A percentile compares a stretch with the other conserved stretches of the same genome.
Evolutionary conservation across 2,888 invertebrate species (phyloP).

Genomic region (Saturnia pavonia): DNA sequence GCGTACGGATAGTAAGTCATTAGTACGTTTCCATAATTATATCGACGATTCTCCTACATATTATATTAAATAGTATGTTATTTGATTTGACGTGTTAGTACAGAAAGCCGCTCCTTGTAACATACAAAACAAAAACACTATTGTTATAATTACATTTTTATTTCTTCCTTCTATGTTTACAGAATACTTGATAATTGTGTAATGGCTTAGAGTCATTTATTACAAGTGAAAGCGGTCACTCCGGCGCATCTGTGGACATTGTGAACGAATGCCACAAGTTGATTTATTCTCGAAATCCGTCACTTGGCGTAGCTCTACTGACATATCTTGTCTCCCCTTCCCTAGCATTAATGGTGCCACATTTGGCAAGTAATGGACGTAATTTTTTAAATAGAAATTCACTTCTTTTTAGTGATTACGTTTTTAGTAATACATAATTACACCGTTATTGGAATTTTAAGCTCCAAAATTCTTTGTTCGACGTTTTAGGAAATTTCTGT

Average conservation of each 20-base stretch:
- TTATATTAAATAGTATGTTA: too few species aligned
- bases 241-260: conserved; percentile 59
- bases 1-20: too few species aligned
- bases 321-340: conserved; percentile 64
- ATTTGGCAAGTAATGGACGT: conserved; percentile 21
- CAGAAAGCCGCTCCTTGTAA: too few species aligned
- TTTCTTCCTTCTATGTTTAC: conserved; percentile 18
- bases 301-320: conserved; percentile 64
- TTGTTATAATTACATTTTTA: background rate
- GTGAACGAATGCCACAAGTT: conserved; percentile 58
- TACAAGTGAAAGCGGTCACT: conserved; percentile 37
- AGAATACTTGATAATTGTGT: conserved; percentile 15
- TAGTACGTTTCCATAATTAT: too few species aligned
- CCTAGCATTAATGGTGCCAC: conserved; percentile 48
- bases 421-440: background rate
- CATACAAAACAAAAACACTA: background rate
- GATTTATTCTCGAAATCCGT: conserved; percentile 78
- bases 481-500: background rate
- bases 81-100: too few species aligned
- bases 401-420: background rate
- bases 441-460: background rate
- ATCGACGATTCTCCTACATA: too few species aligned
- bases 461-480: background rate
- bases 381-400: conserved; percentile 17
- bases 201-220: conserved; percentile 24